Conservation (phyloP, 2,113 vertebrate genomes). For the Megaleporinus macrocephalus region DNA sequence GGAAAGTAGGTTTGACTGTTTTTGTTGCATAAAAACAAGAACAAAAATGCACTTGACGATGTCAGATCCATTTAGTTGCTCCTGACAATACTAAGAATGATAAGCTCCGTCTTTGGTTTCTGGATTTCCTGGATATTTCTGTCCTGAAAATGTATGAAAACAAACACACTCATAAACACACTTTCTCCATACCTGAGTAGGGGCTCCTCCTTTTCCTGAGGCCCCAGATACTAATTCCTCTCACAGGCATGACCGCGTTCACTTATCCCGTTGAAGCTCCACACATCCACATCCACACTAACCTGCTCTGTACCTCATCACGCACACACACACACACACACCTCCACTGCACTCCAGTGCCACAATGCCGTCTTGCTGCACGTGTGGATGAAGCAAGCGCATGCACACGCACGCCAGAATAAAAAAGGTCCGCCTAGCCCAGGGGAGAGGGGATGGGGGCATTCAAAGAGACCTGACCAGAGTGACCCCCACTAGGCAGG, state of each 20-base stretch:
- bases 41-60: too few relatives aligned
- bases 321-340: slow-evolving; percentile 39
- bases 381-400: not conserved
- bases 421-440: slow-evolving; percentile 16
- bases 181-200: slow-evolving; percentile 40
- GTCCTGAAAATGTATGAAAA: not conserved
- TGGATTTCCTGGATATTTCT: not conserved
- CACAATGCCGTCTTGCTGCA: slow-evolving; percentile 7
- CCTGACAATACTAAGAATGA: not conserved
- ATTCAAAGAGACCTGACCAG: slow-evolving; percentile 44
- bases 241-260: slow-evolving; percentile 28
- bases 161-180: slow-evolving; percentile 23
- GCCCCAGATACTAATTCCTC: slow-evolving; percentile 44
- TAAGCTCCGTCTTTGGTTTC: too few relatives aligned
- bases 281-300: not conserved
- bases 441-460: slow-evolving; percentile 22
- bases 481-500: slow-evolving; percentile 52
- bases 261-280: slow-evolving; percentile 31
- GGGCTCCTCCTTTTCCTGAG: slow-evolving; percentile 9
- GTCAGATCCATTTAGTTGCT: not conserved
- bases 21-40: too few relatives aligned
- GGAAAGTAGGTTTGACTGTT: too few relatives aligned
- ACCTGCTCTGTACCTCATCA: not conserved
- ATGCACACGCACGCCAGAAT: slow-evolving; percentile 35
- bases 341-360: slow-evolving; percentile 7